Conservation (phyloP, 2,113 vertebrate species). For the Corapipo altera region DNA sequence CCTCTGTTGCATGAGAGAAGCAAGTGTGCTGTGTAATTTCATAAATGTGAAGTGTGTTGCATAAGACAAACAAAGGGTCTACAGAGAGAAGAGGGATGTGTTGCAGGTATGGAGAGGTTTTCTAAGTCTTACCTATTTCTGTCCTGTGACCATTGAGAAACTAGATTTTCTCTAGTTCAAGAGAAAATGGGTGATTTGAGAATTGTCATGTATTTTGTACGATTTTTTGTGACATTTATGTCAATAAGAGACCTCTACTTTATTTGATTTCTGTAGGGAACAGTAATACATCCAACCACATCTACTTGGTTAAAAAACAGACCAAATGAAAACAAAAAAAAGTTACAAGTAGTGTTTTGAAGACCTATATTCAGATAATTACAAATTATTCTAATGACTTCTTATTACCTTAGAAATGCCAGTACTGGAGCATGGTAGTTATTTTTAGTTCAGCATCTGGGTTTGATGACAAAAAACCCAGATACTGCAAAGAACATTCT, state of each 20-base stretch:
- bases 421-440: not conserved
- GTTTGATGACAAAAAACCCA: not conserved
- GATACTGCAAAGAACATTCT: not conserved
- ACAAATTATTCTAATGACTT: not conserved
- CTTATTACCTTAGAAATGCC: not conserved
- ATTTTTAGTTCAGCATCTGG: not conserved
- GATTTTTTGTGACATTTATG: not conserved
- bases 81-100: not conserved
- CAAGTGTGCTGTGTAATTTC: not conserved
- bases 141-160: not conserved
- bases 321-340: accelerated
- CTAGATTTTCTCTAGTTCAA: not conserved
- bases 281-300: not conserved
- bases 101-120: not conserved
- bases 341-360: not conserved
- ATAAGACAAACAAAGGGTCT: not conserved
- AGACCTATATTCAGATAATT: not conserved
- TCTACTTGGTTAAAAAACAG: not conserved
- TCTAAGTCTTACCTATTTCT: not conserved
- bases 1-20: not conserved
- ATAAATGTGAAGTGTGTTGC: not conserved
- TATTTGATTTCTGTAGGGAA: not conserved
- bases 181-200: not conserved
- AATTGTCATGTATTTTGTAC: not conserved
- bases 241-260: not conserved